These are phyloP conservation scores for Hippocampus zosterae DNA, from an alignment of 2,113 vertebrate species.

Conservation along the genomic window DNA sequence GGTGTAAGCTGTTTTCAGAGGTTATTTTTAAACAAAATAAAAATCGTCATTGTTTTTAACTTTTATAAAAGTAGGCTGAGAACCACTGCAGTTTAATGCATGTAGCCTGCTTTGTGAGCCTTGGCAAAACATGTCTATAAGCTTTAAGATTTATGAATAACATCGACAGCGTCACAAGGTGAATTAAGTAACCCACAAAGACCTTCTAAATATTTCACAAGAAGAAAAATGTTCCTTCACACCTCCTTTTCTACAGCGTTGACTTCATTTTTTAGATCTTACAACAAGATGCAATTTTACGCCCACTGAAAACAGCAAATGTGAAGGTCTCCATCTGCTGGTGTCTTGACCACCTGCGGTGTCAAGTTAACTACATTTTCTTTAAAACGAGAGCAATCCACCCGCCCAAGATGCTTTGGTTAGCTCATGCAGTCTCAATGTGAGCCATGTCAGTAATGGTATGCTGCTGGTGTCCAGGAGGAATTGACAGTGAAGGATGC, in stretches of 20 bases:
- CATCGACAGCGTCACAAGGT: constrained; percentile 67
- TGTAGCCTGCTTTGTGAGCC: too few relatives aligned
- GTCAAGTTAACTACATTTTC: constrained; percentile 37
- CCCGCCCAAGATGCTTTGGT: constrained; percentile 59
- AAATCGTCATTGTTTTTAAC: too few relatives aligned
- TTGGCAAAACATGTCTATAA: too few relatives aligned
- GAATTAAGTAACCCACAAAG: constrained; percentile 71
- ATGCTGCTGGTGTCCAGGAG: constrained; percentile 60
- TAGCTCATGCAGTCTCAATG: constrained; percentile 72
- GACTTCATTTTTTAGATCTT: constrained; percentile 5
- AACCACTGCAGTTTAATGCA: too few relatives aligned
- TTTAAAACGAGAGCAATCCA: constrained; percentile 52
- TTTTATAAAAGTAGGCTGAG: too few relatives aligned
- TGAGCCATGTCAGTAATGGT: constrained; percentile 66
- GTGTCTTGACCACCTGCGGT: constrained; percentile 40
- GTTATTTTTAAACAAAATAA: too few relatives aligned
- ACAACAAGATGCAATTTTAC: not conserved
- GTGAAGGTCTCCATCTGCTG: constrained; percentile 22
- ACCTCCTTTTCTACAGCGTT: constrained; percentile 4
- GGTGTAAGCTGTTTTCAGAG: too few relatives aligned
- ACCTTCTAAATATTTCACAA: constrained; percentile 74
- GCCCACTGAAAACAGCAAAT: not conserved
- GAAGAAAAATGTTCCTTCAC: constrained; percentile 42
- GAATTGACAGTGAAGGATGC: constrained; percentile 64
- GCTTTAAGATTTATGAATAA: constrained; percentile 38